Evolutionary conservation across 2,888 invertebrate species (phyloP).

Genomic region (Trachelus troglodyta): DNA sequence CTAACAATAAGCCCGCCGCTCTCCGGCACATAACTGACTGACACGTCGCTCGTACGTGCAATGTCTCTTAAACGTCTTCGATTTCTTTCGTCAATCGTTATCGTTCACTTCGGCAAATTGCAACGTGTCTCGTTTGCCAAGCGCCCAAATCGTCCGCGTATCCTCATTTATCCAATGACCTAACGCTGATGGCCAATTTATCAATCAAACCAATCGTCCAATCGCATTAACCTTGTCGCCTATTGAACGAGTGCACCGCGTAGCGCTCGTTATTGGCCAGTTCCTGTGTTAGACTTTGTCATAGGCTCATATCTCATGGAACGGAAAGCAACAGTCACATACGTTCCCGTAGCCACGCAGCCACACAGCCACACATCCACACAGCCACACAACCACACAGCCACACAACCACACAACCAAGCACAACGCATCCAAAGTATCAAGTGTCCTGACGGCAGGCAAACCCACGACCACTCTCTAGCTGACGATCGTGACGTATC

Average conservation of each 20-base stretch:
- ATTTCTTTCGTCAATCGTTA: too few relatives aligned
- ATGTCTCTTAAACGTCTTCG: too few relatives aligned
- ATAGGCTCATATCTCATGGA: conserved; percentile 9
- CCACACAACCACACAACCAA: conserved; percentile 2
- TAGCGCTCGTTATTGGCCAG: conserved; percentile 49
- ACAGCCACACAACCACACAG: not conserved
- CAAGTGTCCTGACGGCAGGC: too few relatives aligned
- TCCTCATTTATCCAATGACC: conserved; percentile 65
- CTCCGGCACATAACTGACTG: too few relatives aligned
- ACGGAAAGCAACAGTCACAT: conserved; percentile 11
- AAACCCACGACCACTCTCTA: too few relatives aligned
- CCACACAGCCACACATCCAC: not conserved
- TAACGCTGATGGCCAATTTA: conserved; percentile 58
- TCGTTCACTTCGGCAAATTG: too few relatives aligned
- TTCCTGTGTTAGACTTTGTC: conserved; percentile 46
- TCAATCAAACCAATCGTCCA: conserved; percentile 64
- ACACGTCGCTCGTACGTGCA: too few relatives aligned
- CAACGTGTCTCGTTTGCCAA: not conserved
- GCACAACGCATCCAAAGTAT: not conserved
- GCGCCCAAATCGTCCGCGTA: conserved; percentile 47
- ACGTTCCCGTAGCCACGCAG: conserved; percentile 8
- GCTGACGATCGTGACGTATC: too few relatives aligned
- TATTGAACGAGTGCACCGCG: conserved; percentile 42
- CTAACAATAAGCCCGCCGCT: too few relatives aligned
- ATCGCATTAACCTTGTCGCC: conserved; percentile 64